Percentiles rank a stretch among this genome's conserved stretches.
These are phyloP conservation scores for Andrena praecox DNA, from an alignment of 2,888 invertebrate species.

Conservation along the genomic window DNA sequence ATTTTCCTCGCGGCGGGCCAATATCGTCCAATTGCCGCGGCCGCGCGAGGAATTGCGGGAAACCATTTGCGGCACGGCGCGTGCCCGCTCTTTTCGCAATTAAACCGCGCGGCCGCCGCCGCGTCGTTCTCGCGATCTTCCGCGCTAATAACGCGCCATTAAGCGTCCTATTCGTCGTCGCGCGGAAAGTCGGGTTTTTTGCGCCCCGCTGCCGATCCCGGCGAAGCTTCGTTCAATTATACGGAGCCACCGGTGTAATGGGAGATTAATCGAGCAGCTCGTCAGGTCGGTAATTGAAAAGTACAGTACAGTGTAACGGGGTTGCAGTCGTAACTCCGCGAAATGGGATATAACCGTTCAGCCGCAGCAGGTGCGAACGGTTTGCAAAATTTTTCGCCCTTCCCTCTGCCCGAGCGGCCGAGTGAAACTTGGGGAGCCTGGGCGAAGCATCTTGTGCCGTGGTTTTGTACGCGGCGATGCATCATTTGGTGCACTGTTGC, in stretches of 20 bases:
- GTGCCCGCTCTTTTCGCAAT: slow-evolving; percentile 35
- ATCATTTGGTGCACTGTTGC: no score
- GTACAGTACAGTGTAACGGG: no score
- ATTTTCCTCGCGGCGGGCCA: slow-evolving; percentile 62
- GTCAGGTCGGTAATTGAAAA: slow-evolving; percentile 22
- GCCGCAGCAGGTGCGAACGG: no score
- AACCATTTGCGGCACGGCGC: slow-evolving; percentile 41
- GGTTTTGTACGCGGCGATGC: no score
- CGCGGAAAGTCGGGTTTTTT: slow-evolving; percentile 4
- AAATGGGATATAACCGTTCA: no score
- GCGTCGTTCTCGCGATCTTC: slow-evolving; percentile 25
- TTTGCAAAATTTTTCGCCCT: no score
- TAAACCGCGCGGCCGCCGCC: slow-evolving; percentile 4
- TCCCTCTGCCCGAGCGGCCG: no score
- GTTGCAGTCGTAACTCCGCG: neutral
- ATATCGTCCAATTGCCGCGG: slow-evolving; percentile 67
- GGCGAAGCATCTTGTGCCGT: no score
- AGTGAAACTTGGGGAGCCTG: no score
- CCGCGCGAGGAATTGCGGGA: slow-evolving; percentile 55
- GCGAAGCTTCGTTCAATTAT: slow-evolving; percentile 18
- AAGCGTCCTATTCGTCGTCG: neutral
- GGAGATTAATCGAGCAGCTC: slow-evolving; percentile 20
- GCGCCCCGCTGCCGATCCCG: neutral
- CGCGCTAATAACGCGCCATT: slow-evolving; percentile 11
- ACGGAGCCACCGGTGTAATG: slow-evolving; percentile 4